These are phyloP conservation scores for Magallana angulata DNA, from an alignment of 1,140 invertebrate species.

Conservation along the genomic window DNA sequence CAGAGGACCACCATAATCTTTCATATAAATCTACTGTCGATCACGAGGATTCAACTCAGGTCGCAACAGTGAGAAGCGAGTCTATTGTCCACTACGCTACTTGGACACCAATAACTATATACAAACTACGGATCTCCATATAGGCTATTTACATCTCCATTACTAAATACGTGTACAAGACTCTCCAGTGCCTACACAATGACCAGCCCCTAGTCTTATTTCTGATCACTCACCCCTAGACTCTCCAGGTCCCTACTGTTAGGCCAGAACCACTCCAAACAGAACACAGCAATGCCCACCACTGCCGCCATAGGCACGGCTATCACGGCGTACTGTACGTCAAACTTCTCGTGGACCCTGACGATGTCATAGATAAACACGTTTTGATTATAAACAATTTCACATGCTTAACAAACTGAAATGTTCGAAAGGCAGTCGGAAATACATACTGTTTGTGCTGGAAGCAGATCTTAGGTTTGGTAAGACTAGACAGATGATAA, in stretches of 20 bases:
- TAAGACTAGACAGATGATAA: constrained; percentile 50
- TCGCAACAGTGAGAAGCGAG: too few relatives aligned
- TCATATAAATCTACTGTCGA: too few relatives aligned
- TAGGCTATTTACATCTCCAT: too few relatives aligned
- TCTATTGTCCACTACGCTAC: too few relatives aligned
- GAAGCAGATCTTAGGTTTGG: constrained; percentile 61
- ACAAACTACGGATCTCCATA: too few relatives aligned
- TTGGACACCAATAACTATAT: too few relatives aligned
- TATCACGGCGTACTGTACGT: constrained; percentile 63
- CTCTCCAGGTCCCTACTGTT: constrained; percentile 62
- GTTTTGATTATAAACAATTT: background rate
- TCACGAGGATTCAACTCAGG: too few relatives aligned
- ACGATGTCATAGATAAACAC: constrained; percentile 4
- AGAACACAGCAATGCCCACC: constrained; percentile 53
- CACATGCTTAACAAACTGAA: background rate
- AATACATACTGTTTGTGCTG: constrained; percentile 56
- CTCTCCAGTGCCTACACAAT: background rate
- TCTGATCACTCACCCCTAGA: constrained; percentile 57
- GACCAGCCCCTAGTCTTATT: too few relatives aligned
- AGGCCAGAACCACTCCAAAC: constrained; percentile 68
- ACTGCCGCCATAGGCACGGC: constrained; percentile 65
- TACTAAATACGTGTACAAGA: too few relatives aligned
- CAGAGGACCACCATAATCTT: too few relatives aligned
- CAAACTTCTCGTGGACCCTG: constrained; percentile 64
- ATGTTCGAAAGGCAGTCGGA: background rate